Percentiles rank a stretch among this genome's conserved stretches.
Evolutionary conservation across 2,888 invertebrate species (phyloP).

Genomic region (Drosophila stalkeri): DNA sequence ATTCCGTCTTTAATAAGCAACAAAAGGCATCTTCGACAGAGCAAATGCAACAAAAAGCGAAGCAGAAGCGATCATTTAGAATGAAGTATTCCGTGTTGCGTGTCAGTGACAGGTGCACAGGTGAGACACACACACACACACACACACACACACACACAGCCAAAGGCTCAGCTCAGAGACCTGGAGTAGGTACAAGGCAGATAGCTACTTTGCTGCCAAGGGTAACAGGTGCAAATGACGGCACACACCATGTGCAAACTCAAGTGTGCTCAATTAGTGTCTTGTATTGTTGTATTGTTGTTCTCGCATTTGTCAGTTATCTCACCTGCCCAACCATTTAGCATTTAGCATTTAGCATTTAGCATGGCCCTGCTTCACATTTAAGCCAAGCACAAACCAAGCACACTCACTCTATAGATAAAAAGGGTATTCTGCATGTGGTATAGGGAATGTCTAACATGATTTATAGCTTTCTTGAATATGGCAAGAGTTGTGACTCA

Average conservation of each 20-base stretch:
- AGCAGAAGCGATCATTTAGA: background rate
- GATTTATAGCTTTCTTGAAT: background rate
- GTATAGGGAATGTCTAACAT: background rate
- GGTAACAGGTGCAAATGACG: slow-evolving; percentile 6
- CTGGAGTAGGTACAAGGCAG: background rate
- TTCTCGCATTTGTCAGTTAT: slow-evolving; percentile 17
- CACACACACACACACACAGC: too few species aligned
- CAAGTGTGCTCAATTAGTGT: slow-evolving; percentile 46
- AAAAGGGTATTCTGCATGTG: background rate
- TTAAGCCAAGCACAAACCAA: background rate
- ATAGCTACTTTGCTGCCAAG: background rate
- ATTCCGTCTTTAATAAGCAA: slow-evolving; percentile 64
- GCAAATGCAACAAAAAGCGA: slow-evolving; percentile 21
- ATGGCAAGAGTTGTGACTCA: background rate
- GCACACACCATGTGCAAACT: slow-evolving; percentile 15
- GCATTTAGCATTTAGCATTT: too few species aligned
- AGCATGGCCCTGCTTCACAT: slow-evolving; percentile 3
- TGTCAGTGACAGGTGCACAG: slow-evolving; percentile 36
- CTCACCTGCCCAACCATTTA: slow-evolving; percentile 1
- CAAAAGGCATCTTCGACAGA: slow-evolving; percentile 44
- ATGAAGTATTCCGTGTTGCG: slow-evolving; percentile 16
- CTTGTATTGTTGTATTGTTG: slow-evolving; percentile 44
- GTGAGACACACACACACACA: too few species aligned
- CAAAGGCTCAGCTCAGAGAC: slow-evolving; percentile 2
- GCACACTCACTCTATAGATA: background rate